A percentile compares a stretch with the other conserved stretches of the same genome.
Conservation (phyloP, 2,888 invertebrate species). For the Synergus umbraculus region DNA sequence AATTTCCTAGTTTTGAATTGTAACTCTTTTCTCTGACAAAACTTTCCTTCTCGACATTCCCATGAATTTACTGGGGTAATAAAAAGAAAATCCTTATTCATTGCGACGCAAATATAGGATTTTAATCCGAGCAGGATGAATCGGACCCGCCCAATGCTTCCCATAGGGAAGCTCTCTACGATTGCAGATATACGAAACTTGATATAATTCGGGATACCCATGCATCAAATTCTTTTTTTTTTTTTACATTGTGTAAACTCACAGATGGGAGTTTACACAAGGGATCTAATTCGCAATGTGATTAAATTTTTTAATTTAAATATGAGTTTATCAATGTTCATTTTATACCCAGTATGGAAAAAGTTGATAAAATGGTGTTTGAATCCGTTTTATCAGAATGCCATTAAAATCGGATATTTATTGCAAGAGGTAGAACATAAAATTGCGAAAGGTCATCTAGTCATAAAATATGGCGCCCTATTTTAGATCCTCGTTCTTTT, state of each 20-base stretch:
- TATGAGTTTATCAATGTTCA: background rate
- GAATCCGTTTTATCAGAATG: conserved; percentile 18
- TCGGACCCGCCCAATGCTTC: conserved; percentile 25
- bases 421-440: conserved; percentile 5
- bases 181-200: conserved; percentile 19
- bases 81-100: conserved; percentile 39
- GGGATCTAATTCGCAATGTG: background rate
- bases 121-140: conserved; percentile 35
- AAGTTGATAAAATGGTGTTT: conserved; percentile 6
- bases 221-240: background rate
- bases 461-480: conserved; percentile 27
- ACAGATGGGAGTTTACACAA: background rate
- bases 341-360: background rate
- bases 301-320: background rate
- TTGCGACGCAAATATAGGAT: conserved; percentile 39
- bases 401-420: conserved; percentile 35
- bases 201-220: conserved; percentile 13
- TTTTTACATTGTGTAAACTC: background rate
- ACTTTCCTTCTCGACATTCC: conserved; percentile 7
- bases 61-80: conserved; percentile 26
- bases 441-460: conserved; percentile 34
- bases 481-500: conserved; percentile 25
- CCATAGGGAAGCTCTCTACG: background rate
- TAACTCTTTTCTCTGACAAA: background rate
- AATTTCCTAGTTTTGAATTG: background rate